Conservation (phyloP, 2,888 invertebrate genomes). For the Drosophila austrosaltans region DNA sequence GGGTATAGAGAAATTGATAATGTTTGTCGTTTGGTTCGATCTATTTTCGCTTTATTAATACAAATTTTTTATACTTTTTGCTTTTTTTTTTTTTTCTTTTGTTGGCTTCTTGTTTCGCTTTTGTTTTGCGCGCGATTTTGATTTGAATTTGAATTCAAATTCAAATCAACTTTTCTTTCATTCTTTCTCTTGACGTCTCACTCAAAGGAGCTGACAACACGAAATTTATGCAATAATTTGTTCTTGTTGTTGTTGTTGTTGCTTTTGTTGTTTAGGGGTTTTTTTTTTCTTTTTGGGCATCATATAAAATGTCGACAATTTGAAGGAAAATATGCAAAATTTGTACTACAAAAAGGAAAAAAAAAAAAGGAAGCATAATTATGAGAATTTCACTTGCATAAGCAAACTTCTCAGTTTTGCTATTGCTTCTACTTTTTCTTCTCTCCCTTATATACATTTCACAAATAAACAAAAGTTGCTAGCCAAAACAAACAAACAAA, state of each 20-base stretch:
- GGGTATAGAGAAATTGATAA: background rate
- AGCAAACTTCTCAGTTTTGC: slow-evolving; percentile 12
- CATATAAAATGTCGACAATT: slow-evolving; percentile 30
- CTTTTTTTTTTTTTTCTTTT: slow-evolving; percentile 10
- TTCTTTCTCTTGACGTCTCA: background rate
- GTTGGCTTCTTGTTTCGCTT: slow-evolving; percentile 6
- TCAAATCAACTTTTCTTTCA: slow-evolving; percentile 66
- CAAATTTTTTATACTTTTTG: background rate
- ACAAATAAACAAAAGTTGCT: slow-evolving; percentile 11
- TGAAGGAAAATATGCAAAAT: slow-evolving; percentile 56
- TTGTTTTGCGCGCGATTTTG: slow-evolving; percentile 26
- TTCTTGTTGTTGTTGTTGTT: slow-evolving; percentile 19
- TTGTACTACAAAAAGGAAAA: slow-evolving; percentile 54
- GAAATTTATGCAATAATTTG: slow-evolving; percentile 66
- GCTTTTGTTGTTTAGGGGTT: slow-evolving; percentile 1
- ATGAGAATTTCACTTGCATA: slow-evolving; percentile 41
- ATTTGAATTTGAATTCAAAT: slow-evolving; percentile 70
- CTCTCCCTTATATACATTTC: background rate
- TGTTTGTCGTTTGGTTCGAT: background rate
- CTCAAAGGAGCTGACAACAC: slow-evolving; percentile 47
- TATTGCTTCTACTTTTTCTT: background rate
- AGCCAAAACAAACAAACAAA: slow-evolving; percentile 12
- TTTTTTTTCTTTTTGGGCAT: slow-evolving; percentile 14
- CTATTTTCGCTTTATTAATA: slow-evolving; percentile 34
- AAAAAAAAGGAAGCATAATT: slow-evolving; percentile 62